These are phyloP conservation scores for Glyphotaelius pellucidus DNA, from an alignment of 2,888 invertebrate genomes.

Conservation along the genomic window DNA sequence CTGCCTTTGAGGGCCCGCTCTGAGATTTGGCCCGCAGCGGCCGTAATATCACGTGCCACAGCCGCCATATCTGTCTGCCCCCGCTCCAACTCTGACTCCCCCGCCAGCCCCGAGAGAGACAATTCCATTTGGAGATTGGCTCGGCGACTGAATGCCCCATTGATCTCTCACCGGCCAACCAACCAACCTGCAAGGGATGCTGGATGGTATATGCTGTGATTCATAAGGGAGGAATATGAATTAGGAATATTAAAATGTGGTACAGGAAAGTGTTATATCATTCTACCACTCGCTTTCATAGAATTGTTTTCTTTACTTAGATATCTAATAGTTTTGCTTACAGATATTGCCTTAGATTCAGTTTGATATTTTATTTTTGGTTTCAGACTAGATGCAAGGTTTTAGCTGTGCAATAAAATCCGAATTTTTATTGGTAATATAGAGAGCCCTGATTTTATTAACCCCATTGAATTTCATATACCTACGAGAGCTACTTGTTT, in stretches of 20 bases:
- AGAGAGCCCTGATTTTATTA: too few relatives aligned
- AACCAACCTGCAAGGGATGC: neutral
- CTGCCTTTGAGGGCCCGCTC: neutral
- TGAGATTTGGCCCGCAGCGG: neutral
- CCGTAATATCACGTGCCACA: conserved; percentile 9
- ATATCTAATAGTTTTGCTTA: neutral
- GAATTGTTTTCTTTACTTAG: neutral
- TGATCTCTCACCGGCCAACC: conserved; percentile 10
- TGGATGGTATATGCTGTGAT: neutral
- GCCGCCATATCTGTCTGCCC: neutral
- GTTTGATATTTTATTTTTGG: too few relatives aligned
- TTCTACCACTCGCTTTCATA: neutral
- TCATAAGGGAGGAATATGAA: neutral
- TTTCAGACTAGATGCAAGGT: neutral
- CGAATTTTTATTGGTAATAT: too few relatives aligned
- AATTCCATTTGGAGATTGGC: conserved; percentile 62
- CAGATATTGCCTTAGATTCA: neutral
- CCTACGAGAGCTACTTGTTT: too few relatives aligned
- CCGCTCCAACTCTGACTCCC: neutral
- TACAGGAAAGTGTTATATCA: neutral
- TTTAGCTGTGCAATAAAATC: neutral
- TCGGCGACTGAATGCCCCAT: neutral
- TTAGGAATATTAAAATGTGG: neutral
- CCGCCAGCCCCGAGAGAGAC: conserved; percentile 51
- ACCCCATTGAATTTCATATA: too few relatives aligned